Evolutionary conservation across 1,140 invertebrate genomes (phyloP), one percentile per base, ranked within the genome.

Genomic region (Tetragnatha versicolor): DNA sequence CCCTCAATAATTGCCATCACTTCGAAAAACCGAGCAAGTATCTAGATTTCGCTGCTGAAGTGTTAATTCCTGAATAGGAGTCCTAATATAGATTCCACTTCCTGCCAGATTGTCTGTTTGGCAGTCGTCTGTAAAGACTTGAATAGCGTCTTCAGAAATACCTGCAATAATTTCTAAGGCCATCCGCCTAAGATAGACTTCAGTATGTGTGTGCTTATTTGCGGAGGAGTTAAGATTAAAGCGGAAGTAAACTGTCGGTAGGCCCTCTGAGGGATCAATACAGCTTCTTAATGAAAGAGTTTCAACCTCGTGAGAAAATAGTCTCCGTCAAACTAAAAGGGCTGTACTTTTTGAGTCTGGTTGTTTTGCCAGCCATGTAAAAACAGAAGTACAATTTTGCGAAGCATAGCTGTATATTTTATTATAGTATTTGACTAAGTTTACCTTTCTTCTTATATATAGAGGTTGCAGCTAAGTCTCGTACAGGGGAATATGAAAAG

Each of bases 181-280:
- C 53, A 31, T 7, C 25, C 31, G 53, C n/a, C 53, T 58, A 58
- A 29, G 25, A 29, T 58, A 51, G 49, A 17, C 20, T 51, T 51
- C 49, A 51, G 22, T 10, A 20, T 51, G 53, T 29, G 22, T 29
- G 25, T 58, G 53, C 29, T 58, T 58, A 29, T 7, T 58, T 58
- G 22, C 29, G 31, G 53, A 7, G 4, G 53, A 58, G 31, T 58
- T 58, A 22, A 58, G 20, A 58, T 58, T 29, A 31, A 58, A 58
- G 53, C 31, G 53, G 53, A 58, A 58, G 53, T 29, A 31, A 58
- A 58, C 12, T 58, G 7, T 58, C 31, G 29, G 53, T 29, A 58
- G 22, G 25, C 29, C 53, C 53, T 58, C 5, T 27, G 53, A 58
- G 6, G 6, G 53, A 58, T 58, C 53, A 58, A 53, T 53, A 20